These are phyloP conservation scores for Saturnia pavonia DNA, from an alignment of 2,888 invertebrate species.

Conservation along the genomic window DNA sequence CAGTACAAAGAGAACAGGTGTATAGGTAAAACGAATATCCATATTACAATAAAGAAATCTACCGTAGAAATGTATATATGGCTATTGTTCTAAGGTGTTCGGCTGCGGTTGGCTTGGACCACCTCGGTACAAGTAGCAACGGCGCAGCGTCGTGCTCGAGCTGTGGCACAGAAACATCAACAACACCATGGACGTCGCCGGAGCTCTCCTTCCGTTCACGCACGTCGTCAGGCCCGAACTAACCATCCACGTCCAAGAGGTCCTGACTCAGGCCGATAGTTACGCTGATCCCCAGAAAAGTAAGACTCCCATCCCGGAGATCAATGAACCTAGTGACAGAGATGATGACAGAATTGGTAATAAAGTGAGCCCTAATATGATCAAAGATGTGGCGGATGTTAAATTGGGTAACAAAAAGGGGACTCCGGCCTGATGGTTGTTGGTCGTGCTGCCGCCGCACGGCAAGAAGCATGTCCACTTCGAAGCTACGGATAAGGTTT, in stretches of 20 bases:
- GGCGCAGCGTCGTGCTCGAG: slow-evolving; percentile 81
- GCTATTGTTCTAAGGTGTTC: slow-evolving; percentile 73
- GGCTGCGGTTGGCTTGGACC: slow-evolving; percentile 87
- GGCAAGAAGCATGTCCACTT: slow-evolving; percentile 77
- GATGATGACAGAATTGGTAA: slow-evolving; percentile 27
- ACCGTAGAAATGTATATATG: too few relatives aligned
- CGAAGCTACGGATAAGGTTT: slow-evolving; percentile 67
- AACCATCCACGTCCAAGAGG: slow-evolving; percentile 72
- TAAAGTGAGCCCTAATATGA: slow-evolving; percentile 31
- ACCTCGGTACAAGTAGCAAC: slow-evolving; percentile 84
- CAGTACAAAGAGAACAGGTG: too few relatives aligned
- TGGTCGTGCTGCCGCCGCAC: slow-evolving; percentile 66
- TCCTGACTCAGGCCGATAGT: slow-evolving; percentile 65
- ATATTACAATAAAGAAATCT: too few relatives aligned
- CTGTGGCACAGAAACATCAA: slow-evolving; percentile 80
- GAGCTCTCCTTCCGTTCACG: slow-evolving; percentile 73
- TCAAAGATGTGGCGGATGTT: slow-evolving; percentile 37
- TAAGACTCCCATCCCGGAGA: slow-evolving; percentile 60
- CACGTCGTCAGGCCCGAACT: slow-evolving; percentile 73
- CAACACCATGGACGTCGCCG: slow-evolving; percentile 80
- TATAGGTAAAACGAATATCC: too few relatives aligned
- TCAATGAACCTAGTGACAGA: slow-evolving; percentile 62
- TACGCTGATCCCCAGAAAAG: slow-evolving; percentile 42
- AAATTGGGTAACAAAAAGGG: slow-evolving; percentile 40
- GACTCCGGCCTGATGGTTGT: slow-evolving; percentile 69